phyloP scores from a whole-genome alignment of 1,140 invertebrate genomes.

The Caenorhabditis elegans region WBcel235 BX284605.5:4141501-4142000 shows the following conservation, averaged over 20 bases:
- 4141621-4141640: background rate
- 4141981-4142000: no score
- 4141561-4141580: background rate
- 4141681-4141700: conserved; percentile 29
- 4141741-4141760: conserved; percentile 10
- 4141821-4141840: no score
- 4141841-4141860: no score
- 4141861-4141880: no score
- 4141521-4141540: background rate
- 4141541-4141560: background rate
- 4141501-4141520: background rate
- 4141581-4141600: conserved; percentile 10
- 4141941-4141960: no score
- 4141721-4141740: conserved; percentile 25
- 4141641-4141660: background rate
- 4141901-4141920: no score
- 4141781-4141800: no score
- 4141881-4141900: no score
- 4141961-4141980: no score
- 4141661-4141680: conserved; percentile 24
- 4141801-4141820: no score
- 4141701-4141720: conserved; percentile 19
- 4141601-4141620: background rate
- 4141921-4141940: no score
- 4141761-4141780: no score